These are phyloP conservation scores for Andricus curvator DNA, from an alignment of 2,888 invertebrate species.

Conservation along the genomic window DNA sequence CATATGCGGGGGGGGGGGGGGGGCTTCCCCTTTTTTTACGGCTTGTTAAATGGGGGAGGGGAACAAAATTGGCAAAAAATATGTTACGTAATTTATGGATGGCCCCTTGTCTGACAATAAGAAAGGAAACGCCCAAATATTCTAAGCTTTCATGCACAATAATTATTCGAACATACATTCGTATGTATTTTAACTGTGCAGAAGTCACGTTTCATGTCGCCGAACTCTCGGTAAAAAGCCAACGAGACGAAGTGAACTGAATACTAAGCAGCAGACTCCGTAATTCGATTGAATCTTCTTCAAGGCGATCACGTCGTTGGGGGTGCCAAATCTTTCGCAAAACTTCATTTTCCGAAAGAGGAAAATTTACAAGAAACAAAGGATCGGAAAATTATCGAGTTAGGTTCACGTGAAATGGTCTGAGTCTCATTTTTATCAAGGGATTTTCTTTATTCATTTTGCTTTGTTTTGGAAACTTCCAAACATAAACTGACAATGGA, in stretches of 20 bases:
- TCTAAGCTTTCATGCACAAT: not conserved
- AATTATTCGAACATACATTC: not conserved
- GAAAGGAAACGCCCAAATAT: not conserved
- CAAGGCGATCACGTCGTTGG: slow-evolving; percentile 64
- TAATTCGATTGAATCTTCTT: slow-evolving; percentile 69
- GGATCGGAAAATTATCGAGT: slow-evolving; percentile 28
- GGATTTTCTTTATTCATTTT: not conserved
- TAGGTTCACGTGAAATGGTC: slow-evolving; percentile 30
- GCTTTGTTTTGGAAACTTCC: not conserved
- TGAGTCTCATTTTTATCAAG: slow-evolving; percentile 17
- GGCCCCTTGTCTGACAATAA: not conserved
- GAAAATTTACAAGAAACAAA: slow-evolving; percentile 19
- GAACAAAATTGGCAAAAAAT: too few species aligned
- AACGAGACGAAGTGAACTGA: slow-evolving; percentile 12
- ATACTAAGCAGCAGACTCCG: slow-evolving; percentile 59
- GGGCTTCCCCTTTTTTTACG: too few species aligned
- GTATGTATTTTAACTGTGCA: not conserved
- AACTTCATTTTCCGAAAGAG: slow-evolving; percentile 50
- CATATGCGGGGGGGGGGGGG: too few species aligned
- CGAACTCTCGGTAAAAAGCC: slow-evolving; percentile 34
- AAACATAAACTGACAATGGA: too few species aligned
- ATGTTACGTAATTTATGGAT: too few species aligned
- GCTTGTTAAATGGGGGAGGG: too few species aligned
- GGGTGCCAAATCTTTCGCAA: slow-evolving; percentile 71
- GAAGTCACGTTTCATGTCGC: slow-evolving; percentile 25